Evolutionary conservation across 1,140 invertebrate genomes (phyloP), one percentile per base, ranked within the genome.

Genomic region (Saxidomus purpurata): DNA sequence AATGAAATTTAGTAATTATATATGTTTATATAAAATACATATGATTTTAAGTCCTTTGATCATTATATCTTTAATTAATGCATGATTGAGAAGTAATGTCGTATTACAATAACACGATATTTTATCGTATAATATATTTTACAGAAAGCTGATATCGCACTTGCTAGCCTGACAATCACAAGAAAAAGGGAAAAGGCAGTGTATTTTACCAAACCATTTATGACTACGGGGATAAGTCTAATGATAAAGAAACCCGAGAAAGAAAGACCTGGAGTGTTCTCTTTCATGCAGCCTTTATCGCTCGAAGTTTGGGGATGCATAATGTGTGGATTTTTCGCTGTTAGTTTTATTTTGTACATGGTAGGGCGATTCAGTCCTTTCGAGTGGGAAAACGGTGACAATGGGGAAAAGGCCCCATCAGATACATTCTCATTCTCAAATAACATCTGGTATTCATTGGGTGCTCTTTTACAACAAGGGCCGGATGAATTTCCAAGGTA

Each of bases 401-500:
- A 91, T 61, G 96, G 96, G 25, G 94, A 93, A 40, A 76, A 82
- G 17, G 86, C 91, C 2, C 87, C 90, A 22, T 93, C 89, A 40
- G 92, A 94, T 74, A 92, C 93, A 15, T 99, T 99, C 96, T 99
- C 98, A 91, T 98, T 96, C 87, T 90, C 91, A 55, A 95, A 95
- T 89, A 94, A 94, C 17, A 74, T 95, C 40, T 99, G 99, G 99
- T 99, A 99, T 95, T 97, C 98, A 4, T 96, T 99, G 67, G 98
- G 98, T 19, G 98, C 99, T 69, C 98, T 99, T 95, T 99, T 99
- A 98, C 99, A 99, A 96, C 99, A 99, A 96, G 99, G 99, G 98
- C 98, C 95, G 89, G 99, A 99, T 96, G 98, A 99, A 94, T 98
- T 98, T 84, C 99, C 99, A 38, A 98, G 98, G 97, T 99, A 94